phyloP scores from a whole-genome alignment of 2,113 vertebrate genomes.

The Xiphophorus hellerii region DNA sequence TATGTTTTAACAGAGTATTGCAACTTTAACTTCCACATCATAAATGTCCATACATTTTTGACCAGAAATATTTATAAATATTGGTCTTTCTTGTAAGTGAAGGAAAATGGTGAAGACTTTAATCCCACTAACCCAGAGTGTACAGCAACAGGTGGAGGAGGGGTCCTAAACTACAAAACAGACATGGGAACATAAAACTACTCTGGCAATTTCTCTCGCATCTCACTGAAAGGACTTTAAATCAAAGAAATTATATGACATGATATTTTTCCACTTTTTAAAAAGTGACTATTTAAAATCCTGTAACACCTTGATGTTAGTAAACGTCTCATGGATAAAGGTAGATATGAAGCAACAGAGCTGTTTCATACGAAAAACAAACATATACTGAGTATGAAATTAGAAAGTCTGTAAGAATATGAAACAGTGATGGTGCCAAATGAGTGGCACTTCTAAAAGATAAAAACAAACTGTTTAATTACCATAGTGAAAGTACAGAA shows the following conservation, averaged over 20 bases:
- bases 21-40: too few species aligned
- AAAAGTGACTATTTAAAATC: too few species aligned
- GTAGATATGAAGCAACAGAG: not conserved
- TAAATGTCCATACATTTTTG: too few species aligned
- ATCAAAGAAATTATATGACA: too few species aligned
- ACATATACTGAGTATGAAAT: too few species aligned
- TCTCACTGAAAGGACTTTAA: not conserved
- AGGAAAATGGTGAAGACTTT: not conserved
- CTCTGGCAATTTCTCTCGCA: not conserved
- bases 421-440: not conserved
- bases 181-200: too few species aligned
- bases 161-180: too few species aligned
- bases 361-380: not conserved
- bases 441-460: not conserved
- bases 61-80: not conserved
- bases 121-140: not conserved
- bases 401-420: not conserved
- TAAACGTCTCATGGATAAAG: not conserved
- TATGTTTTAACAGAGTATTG: too few species aligned
- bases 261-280: too few species aligned
- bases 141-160: not conserved
- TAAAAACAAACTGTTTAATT: not conserved
- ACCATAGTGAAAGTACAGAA: not conserved
- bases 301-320: too few species aligned
- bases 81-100: not conserved